Evolutionary conservation across 1,140 invertebrate genomes (phyloP).

Genomic region (Branchinecta lynchi): DNA sequence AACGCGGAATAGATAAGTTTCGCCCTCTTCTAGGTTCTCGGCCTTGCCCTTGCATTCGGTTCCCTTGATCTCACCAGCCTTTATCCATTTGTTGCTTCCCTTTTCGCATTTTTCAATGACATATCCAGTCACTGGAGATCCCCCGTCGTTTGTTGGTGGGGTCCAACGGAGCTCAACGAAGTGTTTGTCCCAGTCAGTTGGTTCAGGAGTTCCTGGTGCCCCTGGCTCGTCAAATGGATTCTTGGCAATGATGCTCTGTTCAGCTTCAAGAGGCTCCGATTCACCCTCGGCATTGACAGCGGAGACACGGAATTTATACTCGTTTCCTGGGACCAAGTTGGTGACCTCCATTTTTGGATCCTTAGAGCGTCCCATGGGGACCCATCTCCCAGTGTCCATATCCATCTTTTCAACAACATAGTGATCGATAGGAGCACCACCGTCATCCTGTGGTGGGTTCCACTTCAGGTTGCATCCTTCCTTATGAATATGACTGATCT

Average conservation of each 20-base stretch:
- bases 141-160: constrained; percentile 72
- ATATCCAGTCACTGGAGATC: constrained; percentile 81
- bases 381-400: constrained; percentile 46
- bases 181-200: constrained; percentile 87
- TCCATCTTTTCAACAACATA: constrained; percentile 86
- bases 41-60: constrained; percentile 62
- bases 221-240: constrained; percentile 95
- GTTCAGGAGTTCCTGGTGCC: constrained; percentile 69
- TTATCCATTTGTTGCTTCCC: constrained; percentile 66
- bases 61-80: constrained; percentile 58
- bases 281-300: constrained; percentile 91
- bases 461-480: constrained; percentile 86
- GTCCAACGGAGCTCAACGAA: constrained; percentile 83
- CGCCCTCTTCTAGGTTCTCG: constrained; percentile 63
- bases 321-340: constrained; percentile 72
- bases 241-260: constrained; percentile 80
- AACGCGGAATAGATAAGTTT: constrained; percentile 73
- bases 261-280: constrained; percentile 76
- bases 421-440: constrained; percentile 74
- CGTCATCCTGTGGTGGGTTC: constrained; percentile 81
- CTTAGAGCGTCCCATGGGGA: constrained; percentile 56
- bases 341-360: constrained; percentile 69
- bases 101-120: constrained; percentile 87
- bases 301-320: constrained; percentile 90
- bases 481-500: constrained; percentile 76